Conservation (phyloP, 1,140 invertebrate species). For the Pissodes strobi region DNA sequence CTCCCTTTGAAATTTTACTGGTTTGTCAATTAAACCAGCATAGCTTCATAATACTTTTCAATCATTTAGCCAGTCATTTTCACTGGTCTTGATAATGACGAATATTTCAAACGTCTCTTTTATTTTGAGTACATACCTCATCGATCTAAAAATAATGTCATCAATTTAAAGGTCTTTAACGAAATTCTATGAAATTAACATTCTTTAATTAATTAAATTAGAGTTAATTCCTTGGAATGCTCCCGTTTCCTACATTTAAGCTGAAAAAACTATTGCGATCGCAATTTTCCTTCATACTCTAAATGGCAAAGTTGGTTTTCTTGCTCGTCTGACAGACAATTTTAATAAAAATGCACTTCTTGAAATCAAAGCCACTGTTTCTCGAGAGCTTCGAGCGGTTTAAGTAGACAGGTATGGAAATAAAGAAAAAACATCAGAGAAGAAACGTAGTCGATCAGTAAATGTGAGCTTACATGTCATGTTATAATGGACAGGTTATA, state of each 20-base stretch:
- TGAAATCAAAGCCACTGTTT: constrained; percentile 23
- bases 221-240: constrained; percentile 16
- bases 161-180: too few relatives aligned
- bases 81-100: too few relatives aligned
- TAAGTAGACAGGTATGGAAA: constrained; percentile 29
- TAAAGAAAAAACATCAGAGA: constrained; percentile 17
- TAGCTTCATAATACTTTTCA: too few relatives aligned
- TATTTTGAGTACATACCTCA: too few relatives aligned
- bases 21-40: too few relatives aligned
- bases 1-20: too few relatives aligned
- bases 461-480: constrained; percentile 25
- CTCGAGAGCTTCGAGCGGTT: constrained; percentile 19
- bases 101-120: too few relatives aligned
- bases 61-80: too few relatives aligned
- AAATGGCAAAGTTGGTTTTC: constrained; percentile 19
- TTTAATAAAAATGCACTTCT: constrained; percentile 32
- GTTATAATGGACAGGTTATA: constrained; percentile 22
- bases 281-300: constrained; percentile 18
- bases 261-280: not conserved
- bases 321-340: not conserved
- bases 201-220: constrained; percentile 29
- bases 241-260: constrained; percentile 20
- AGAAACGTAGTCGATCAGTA: constrained; percentile 8
- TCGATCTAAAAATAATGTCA: too few relatives aligned
- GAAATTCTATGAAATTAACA: constrained; percentile 14